phyloP scores from a whole-genome alignment of 2,888 invertebrate species.

The Chrysina gloriosa region DNA sequence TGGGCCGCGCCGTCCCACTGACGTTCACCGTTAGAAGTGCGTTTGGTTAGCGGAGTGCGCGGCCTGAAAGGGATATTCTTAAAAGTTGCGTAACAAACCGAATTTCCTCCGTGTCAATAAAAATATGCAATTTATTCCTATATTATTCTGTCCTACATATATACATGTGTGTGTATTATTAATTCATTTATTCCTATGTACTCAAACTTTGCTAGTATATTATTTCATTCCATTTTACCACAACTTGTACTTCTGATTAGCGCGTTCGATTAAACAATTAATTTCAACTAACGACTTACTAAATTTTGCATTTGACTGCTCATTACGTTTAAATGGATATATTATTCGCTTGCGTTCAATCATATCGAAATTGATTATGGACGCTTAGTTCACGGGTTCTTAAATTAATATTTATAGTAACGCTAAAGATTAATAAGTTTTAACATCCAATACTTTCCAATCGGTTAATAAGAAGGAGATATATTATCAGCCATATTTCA shows the following conservation, averaged over 20 bases:
- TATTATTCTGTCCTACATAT: no score
- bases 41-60: no score
- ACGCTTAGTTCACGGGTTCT: not conserved
- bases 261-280: not conserved
- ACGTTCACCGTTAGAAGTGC: no score
- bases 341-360: slow-evolving; percentile 12
- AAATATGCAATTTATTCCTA: no score
- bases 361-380: not conserved
- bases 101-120: no score
- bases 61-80: no score
- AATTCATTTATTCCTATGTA: no score
- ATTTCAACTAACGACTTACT: slow-evolving; percentile 5
- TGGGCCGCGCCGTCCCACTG: no score
- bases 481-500: not conserved
- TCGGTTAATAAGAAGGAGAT: not conserved
- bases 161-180: no score
- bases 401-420: slow-evolving; percentile 14
- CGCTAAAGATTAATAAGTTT: not conserved
- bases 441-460: not conserved
- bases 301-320: not conserved
- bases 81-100: no score
- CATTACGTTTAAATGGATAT: slow-evolving; percentile 14
- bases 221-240: no score
- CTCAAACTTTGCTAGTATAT: no score
- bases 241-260: not conserved